Base-by-base conservation (phyloP, 2,797 vertebrate genomes). In the Oceanodroma leucorhoa region DNA sequence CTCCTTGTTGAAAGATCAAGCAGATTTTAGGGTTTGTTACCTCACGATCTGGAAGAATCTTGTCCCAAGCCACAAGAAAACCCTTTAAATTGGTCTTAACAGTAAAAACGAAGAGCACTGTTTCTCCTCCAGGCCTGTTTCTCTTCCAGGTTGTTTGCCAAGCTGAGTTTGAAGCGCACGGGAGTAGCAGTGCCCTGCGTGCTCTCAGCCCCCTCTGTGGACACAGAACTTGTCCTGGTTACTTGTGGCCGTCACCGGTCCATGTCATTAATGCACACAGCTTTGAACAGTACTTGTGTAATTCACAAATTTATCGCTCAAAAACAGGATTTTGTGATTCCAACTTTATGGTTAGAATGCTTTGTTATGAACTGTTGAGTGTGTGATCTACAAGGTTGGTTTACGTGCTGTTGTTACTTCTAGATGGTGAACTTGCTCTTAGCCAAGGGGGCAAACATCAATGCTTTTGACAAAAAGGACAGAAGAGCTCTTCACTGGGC, bases 391-490 rank as follows among this genome's bases (percentile, higher is more conserved):
- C 34, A 71, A 30, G 24, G 30, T 69, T 94, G 64, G 16, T 65
- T 84, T 72, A 89, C 32, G 34, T 79, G 40, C 58, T 72, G 41
- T 60, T 69, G 18, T 95, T 95, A 62, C 57, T 98, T 98, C 97
- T 97, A 99, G 99, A 99, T 99, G 99, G 99, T 99, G 79, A 99
- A 97, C 91, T 98, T 99, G 57, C 99, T 99, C 64, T 98, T 99
- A 85, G 98, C 98, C 24, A 99, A 99, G 98, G 99, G 99, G 60
- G 99, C 99, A 72, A 99, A 99, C 97, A 99, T 99, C 97, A 99
- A 99, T 36, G 99, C 99, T 57, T 99, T 99, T 48, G 99, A 99
- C 97, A 99, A 99, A 98, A 99, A 99, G 97, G 99, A 99, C 82
- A 98, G 99, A 89, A 98, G 99, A 30, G 99, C 99, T 67, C 98